These are phyloP conservation scores for Pemphredon lugubris DNA, from an alignment of 2,888 invertebrate species.

Conservation along the genomic window DNA sequence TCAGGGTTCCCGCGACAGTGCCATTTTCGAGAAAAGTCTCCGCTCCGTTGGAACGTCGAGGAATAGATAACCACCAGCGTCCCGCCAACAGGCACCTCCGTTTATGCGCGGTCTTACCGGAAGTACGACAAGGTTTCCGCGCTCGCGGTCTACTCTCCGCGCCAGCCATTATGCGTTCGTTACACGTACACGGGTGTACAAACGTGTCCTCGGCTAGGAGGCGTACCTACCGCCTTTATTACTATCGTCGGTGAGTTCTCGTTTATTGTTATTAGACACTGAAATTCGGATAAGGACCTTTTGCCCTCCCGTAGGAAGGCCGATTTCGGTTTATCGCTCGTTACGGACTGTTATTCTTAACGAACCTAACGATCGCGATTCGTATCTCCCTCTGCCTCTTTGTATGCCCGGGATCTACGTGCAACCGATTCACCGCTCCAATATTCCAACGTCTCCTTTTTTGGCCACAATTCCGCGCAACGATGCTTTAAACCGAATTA, in stretches of 20 bases:
- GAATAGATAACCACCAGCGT: conserved; percentile 34
- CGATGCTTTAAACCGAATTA: too few relatives aligned
- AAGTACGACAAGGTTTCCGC: conserved; percentile 35
- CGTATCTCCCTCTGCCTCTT: not conserved
- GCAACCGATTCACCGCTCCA: too few relatives aligned
- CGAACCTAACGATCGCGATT: conserved; percentile 7
- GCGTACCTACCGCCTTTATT: conserved; percentile 39
- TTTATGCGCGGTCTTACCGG: conserved; percentile 28
- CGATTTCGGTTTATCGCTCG: conserved; percentile 37
- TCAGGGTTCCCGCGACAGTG: conserved; percentile 2
- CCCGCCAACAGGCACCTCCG: conserved; percentile 39
- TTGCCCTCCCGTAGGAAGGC: conserved; percentile 10
- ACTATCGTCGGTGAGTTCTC: conserved; percentile 25
- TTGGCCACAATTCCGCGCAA: too few relatives aligned
- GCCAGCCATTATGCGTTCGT: conserved; percentile 48
- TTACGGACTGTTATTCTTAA: conserved; percentile 12
- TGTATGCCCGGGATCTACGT: too few relatives aligned
- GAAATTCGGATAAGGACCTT: conserved; percentile 49
- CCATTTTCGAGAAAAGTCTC: conserved; percentile 38
- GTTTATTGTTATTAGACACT: conserved; percentile 53
- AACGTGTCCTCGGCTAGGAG: conserved; percentile 30
- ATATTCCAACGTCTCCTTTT: too few relatives aligned
- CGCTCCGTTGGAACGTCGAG: conserved; percentile 1
- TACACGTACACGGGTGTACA: conserved; percentile 33
- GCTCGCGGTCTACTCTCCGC: conserved; percentile 1